Evolutionary conservation across 1,140 invertebrate species (phyloP).

Genomic region (Luehdorfia chinensis): DNA sequence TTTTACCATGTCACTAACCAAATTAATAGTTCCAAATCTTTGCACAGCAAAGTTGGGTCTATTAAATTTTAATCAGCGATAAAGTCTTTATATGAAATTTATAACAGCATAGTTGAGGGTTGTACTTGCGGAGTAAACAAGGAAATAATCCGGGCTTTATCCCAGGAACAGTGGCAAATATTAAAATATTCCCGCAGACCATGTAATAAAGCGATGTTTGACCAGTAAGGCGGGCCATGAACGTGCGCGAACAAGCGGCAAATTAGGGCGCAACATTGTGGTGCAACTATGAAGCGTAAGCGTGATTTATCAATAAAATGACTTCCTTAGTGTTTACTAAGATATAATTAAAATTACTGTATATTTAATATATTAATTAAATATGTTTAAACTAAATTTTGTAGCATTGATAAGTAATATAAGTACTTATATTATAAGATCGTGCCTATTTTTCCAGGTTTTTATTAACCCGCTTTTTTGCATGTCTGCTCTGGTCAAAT

Average conservation of each 20-base stretch:
- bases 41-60: not conserved
- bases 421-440: no score
- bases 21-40: no score
- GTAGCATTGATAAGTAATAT: no score
- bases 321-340: no score
- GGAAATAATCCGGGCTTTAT: slow-evolving; percentile 10
- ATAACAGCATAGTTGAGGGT: slow-evolving; percentile 12
- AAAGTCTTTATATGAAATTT: slow-evolving; percentile 12
- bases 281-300: not conserved
- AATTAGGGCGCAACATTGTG: not conserved
- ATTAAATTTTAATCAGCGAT: slow-evolving; percentile 10
- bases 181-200: slow-evolving; percentile 6
- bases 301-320: no score
- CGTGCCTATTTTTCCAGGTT: no score
- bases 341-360: no score
- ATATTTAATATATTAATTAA: not conserved
- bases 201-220: slow-evolving; percentile 9
- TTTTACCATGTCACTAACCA: no score
- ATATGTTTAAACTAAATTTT: no score
- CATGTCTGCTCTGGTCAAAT: no score
- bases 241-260: not conserved
- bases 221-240: not conserved
- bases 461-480: no score
- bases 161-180: slow-evolving; percentile 12
- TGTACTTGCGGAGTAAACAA: slow-evolving; percentile 8